Evolutionary conservation across 2,888 invertebrate species (phyloP), one percentile per base, ranked within the genome.

Genomic region (Trachelus iudaicus): DNA sequence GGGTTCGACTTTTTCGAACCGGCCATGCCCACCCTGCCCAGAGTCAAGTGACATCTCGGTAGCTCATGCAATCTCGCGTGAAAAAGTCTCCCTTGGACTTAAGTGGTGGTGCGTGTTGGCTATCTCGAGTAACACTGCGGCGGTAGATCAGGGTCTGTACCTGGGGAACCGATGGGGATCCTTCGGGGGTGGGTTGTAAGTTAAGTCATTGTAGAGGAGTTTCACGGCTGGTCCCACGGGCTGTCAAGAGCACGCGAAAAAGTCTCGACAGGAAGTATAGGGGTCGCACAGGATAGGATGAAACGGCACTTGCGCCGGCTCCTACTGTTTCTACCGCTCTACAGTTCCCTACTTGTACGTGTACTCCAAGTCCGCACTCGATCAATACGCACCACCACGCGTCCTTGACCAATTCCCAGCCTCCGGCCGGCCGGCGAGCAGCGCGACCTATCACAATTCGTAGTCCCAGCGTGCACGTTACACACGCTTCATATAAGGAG

Each of bases 341-440:
- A 80, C 81, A 56, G 76, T 73, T 76, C 78, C 79, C 80, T 73
- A 79, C 79, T 75, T 78, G 79, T 80, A 83, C 82, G 80, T 82
- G 81, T 81, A 81, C 80, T 80, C 75, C 73, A 34, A 78, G 77
- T 83, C 80, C 82, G 83, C 85, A 85, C 84, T 84, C 89, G 91
- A 90, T 90, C 90, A 89, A 91, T 91, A 90, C 90, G 86, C 86
- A 86, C 85, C 79, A 9, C 56, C 56, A 56, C 56, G 84, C 84
- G 89, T 89, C 90, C 90, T 90, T 90, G 90, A 89, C 90, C 89
- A 89, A 85, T 86, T 88, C 85, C 85, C 89, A 89, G 87, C 87
- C 87, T 88, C 88, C 87, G 81, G 83, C 31, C 34, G 31, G 71
- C 71, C 82, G 76, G 81, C 79, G 75, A 73, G 75, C 83, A 80